Evolutionary conservation across 2,113 vertebrate species (phyloP).

Genomic region (Tupaia tana): DNA sequence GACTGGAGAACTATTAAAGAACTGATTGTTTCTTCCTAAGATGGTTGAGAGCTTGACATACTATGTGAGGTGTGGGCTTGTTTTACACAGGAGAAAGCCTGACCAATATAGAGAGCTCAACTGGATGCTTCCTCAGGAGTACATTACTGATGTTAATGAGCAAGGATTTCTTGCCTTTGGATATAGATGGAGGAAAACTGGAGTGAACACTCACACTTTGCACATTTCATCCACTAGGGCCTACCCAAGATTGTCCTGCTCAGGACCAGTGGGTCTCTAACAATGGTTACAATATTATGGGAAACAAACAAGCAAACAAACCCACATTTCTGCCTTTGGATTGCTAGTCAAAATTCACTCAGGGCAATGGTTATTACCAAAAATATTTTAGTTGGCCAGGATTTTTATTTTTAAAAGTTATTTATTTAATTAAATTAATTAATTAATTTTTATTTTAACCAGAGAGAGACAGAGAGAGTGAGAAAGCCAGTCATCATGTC

Average conservation of each 20-base stretch:
- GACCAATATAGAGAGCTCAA: not conserved
- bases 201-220: not conserved
- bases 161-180: constrained; percentile 19
- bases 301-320: not conserved
- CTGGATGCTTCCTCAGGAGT: not conserved
- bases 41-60: not conserved
- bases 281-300: not conserved
- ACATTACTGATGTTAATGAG: not conserved
- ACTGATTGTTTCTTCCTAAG: constrained; percentile 4
- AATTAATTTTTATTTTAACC: too few species aligned
- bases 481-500: too few species aligned
- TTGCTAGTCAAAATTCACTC: not conserved
- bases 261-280: not conserved
- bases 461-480: too few species aligned
- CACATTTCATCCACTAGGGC: not conserved
- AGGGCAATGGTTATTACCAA: not conserved
- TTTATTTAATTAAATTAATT: too few species aligned
- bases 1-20: not conserved
- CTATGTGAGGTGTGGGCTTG: not conserved
- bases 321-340: not conserved
- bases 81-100: not conserved
- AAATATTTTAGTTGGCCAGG: not conserved
- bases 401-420: not conserved
- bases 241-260: not conserved
- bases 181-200: not conserved